Percentiles rank a stretch among this genome's conserved stretches.
These are phyloP conservation scores for Drosophila virilis DNA, from an alignment of 1,140 invertebrate genomes.

Conservation along the genomic window DNA sequence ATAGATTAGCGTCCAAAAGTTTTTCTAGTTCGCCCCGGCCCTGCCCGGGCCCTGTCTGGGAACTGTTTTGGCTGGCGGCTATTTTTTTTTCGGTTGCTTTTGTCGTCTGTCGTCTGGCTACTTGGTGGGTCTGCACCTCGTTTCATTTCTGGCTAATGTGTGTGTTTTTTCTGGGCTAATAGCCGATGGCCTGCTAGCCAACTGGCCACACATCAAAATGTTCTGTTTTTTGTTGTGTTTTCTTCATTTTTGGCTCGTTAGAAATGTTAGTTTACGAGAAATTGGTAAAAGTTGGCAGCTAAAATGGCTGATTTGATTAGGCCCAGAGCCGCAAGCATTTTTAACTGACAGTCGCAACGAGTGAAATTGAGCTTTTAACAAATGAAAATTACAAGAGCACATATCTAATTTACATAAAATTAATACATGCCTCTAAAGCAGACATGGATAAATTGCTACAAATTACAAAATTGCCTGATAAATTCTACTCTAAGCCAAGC, in stretches of 20 bases:
- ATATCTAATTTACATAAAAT: neutral
- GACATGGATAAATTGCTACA: too few species aligned
- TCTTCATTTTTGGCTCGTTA: slow-evolving; percentile 67
- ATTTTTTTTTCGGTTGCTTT: slow-evolving; percentile 39
- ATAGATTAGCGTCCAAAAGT: slow-evolving; percentile 77
- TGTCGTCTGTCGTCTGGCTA: slow-evolving; percentile 66
- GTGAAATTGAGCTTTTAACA: neutral
- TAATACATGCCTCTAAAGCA: too few species aligned
- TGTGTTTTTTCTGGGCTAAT: slow-evolving; percentile 78
- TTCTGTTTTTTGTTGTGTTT: slow-evolving; percentile 20
- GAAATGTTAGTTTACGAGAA: slow-evolving; percentile 49
- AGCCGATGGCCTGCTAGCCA: slow-evolving; percentile 51
- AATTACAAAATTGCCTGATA: too few species aligned
- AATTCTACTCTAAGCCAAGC: too few species aligned
- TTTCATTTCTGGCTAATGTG: slow-evolving; percentile 61
- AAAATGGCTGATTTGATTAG: slow-evolving; percentile 35
- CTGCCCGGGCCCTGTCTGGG: slow-evolving; percentile 42
- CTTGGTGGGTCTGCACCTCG: slow-evolving; percentile 64
- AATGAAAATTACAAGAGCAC: neutral
- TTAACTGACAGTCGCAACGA: neutral
- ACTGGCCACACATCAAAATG: slow-evolving; percentile 46
- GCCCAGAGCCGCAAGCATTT: slow-evolving; percentile 1
- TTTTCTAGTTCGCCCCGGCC: slow-evolving; percentile 53
- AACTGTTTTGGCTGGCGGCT: slow-evolving; percentile 68
- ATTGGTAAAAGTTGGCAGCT: slow-evolving; percentile 44